phyloP scores from a whole-genome alignment of 2,888 invertebrate genomes.

The Drosophila eohydei region DNA sequence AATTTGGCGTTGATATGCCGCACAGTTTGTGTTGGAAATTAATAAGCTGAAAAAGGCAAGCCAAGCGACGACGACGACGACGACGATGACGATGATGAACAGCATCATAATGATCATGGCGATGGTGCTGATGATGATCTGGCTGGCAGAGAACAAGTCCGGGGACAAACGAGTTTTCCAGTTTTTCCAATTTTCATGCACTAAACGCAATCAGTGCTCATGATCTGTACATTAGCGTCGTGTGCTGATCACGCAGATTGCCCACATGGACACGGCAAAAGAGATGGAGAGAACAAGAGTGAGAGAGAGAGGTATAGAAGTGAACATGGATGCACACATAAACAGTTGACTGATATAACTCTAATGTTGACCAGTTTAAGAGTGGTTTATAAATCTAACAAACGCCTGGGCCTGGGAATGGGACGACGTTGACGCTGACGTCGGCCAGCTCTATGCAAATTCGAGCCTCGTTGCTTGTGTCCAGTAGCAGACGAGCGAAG shows the following conservation, averaged over 20 bases:
- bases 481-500: conserved; percentile 24
- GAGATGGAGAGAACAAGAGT: background rate
- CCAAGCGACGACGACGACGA: conserved; percentile 16
- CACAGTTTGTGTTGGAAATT: conserved; percentile 67
- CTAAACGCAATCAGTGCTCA: conserved; percentile 78
- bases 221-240: conserved; percentile 82
- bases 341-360: conserved; percentile 61
- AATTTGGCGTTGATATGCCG: conserved; percentile 71
- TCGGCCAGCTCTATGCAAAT: conserved; percentile 69
- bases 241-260: conserved; percentile 79
- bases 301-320: conserved; percentile 2
- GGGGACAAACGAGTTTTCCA: conserved; percentile 54
- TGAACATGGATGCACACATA: conserved; percentile 27
- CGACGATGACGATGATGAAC: conserved; percentile 31
- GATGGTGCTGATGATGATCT: conserved; percentile 32
- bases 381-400: conserved; percentile 47
- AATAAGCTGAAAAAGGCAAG: conserved; percentile 54
- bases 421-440: background rate
- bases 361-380: conserved; percentile 51
- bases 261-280: conserved; percentile 39
- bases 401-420: conserved; percentile 3
- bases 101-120: conserved; percentile 31
- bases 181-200: conserved; percentile 78
- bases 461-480: conserved; percentile 35
- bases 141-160: conserved; percentile 65